A percentile compares a stretch with the other conserved stretches of the same genome.
Conservation (phyloP, 2,797 vertebrate genomes). For the Dallia pectoralis region DNA sequence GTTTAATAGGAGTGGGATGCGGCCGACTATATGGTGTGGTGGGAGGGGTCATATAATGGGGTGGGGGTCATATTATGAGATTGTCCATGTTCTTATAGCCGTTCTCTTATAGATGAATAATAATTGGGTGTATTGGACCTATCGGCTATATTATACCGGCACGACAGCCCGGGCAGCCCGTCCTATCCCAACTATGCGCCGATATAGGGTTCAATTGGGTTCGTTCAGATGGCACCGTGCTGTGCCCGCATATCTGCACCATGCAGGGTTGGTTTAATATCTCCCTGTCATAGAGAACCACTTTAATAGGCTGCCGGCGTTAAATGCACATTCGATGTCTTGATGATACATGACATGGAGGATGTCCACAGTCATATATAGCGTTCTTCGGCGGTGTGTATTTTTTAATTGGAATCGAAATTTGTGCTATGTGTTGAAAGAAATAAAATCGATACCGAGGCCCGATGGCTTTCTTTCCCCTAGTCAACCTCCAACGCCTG, state of each 20-base stretch:
- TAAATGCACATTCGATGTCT: background rate
- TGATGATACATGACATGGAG: background rate
- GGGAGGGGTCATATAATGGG: constrained; percentile 20
- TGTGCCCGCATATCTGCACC: constrained; percentile 7
- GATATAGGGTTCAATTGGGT: constrained; percentile 55
- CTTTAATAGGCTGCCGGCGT: background rate
- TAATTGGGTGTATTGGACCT: background rate
- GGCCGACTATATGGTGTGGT: constrained; percentile 20
- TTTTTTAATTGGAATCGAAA: background rate
- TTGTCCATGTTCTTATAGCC: background rate
- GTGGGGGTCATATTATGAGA: constrained; percentile 21
- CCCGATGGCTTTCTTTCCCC: constrained; percentile 37
- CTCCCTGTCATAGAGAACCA: constrained; percentile 2
- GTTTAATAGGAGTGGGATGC: constrained; percentile 27
- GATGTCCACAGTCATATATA: background rate
- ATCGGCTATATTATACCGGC: background rate
- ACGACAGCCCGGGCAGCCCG: background rate
- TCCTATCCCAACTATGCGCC: constrained; percentile 50
- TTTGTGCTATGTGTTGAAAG: background rate
- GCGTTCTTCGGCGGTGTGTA: background rate
- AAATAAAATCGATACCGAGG: constrained; percentile 28
- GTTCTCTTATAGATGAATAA: background rate
- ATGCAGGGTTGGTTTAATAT: background rate
- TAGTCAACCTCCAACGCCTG: constrained; percentile 31
- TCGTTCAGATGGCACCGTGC: constrained; percentile 14